These are phyloP conservation scores for Oryzias dopingdopingensis DNA, from an alignment of 2,797 vertebrate genomes.

Conservation along the genomic window DNA sequence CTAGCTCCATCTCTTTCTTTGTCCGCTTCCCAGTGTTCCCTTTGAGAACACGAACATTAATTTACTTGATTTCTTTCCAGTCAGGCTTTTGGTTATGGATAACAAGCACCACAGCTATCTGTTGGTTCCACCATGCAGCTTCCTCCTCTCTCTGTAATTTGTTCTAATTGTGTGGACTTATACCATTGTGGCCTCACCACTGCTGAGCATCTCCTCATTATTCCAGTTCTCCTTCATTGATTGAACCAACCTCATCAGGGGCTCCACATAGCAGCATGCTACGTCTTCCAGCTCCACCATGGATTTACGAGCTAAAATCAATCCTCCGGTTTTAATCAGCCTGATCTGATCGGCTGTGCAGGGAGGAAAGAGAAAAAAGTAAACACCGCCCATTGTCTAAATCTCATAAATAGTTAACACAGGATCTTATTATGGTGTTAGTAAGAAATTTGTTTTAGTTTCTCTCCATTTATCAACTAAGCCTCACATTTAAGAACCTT, in stretches of 20 bases:
- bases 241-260: slow-evolving; percentile 65
- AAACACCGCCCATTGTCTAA: slow-evolving; percentile 23
- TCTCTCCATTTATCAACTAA: slow-evolving; percentile 46
- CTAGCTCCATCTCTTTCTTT: slow-evolving; percentile 13
- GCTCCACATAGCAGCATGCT: slow-evolving; percentile 54
- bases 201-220: slow-evolving; percentile 60
- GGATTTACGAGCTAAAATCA: slow-evolving; percentile 77
- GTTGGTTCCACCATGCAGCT: slow-evolving; percentile 17
- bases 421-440: slow-evolving; percentile 50
- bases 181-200: slow-evolving; percentile 10
- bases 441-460: slow-evolving; percentile 50
- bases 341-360: slow-evolving; percentile 42
- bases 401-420: slow-evolving; percentile 55
- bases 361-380: neutral
- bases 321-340: slow-evolving; percentile 72
- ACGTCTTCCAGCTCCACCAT: slow-evolving; percentile 48
- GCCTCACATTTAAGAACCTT: slow-evolving; percentile 29
- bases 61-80: neutral
- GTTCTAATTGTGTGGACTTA: slow-evolving; percentile 48
- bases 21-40: slow-evolving; percentile 19
- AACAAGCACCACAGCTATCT: slow-evolving; percentile 18
- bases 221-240: slow-evolving; percentile 66
- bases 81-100: slow-evolving; percentile 33
- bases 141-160: slow-evolving; percentile 42
- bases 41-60: neutral